Conservation (phyloP, 2,888 invertebrate genomes). For the Spisula solida region DNA sequence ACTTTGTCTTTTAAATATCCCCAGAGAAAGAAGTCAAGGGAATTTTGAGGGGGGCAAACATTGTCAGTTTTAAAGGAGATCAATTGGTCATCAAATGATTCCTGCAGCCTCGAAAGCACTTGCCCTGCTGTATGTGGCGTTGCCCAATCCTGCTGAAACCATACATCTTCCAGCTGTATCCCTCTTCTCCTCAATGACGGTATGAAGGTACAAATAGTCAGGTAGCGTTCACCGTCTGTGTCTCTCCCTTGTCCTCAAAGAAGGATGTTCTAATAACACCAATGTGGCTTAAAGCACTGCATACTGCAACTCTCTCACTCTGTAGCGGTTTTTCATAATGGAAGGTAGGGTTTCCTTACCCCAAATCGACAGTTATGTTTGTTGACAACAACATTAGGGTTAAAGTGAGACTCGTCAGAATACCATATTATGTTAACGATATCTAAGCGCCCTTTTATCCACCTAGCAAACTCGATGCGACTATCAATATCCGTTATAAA, state of each 20-base stretch:
- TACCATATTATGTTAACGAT: background rate
- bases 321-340: conserved; percentile 23
- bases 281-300: conserved; percentile 47
- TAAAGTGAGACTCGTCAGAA: conserved; percentile 40
- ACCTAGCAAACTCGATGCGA: too few relatives aligned
- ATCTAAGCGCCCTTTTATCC: background rate
- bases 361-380: conserved; percentile 43
- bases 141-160: conserved; percentile 54
- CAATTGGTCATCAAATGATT: conserved; percentile 1
- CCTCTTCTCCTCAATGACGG: too few relatives aligned
- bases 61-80: conserved; percentile 30
- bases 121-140: conserved; percentile 43
- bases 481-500: conserved; percentile 33
- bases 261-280: conserved; percentile 34
- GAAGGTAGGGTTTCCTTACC: conserved; percentile 35
- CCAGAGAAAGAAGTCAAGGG: conserved; percentile 43
- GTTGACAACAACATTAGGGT: conserved; percentile 34
- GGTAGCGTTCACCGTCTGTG: conserved; percentile 45
- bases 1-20: conserved; percentile 46
- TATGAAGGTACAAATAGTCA: conserved; percentile 49
- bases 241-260: background rate
- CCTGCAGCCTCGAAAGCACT: conserved; percentile 41
- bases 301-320: conserved; percentile 29
- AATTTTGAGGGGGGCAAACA: conserved; percentile 41
- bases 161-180: conserved; percentile 4